Evolutionary conservation across 2,888 invertebrate genomes (phyloP).

Genomic region (Eustalomyia histrio): DNA sequence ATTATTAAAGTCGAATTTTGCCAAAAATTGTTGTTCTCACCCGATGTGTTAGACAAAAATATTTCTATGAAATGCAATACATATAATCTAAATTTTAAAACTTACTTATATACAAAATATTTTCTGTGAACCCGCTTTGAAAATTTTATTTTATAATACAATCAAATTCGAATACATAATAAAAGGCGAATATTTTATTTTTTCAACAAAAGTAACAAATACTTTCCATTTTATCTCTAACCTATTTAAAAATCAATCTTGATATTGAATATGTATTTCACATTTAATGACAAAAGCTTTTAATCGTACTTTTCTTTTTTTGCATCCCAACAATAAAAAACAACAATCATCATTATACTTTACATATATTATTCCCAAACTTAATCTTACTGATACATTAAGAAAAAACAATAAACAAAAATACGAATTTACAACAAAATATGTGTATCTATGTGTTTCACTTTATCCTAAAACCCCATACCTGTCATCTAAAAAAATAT

Average conservation of each 20-base stretch:
- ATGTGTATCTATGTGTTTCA: conserved; percentile 4
- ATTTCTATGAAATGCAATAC: too few relatives aligned
- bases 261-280: neutral
- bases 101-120: too few relatives aligned
- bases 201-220: too few relatives aligned
- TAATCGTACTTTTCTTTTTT: neutral
- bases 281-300: conserved; percentile 1
- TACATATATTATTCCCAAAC: neutral
- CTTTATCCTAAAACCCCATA: neutral
- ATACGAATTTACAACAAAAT: neutral
- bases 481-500: neutral
- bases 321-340: conserved; percentile 12
- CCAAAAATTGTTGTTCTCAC: too few relatives aligned
- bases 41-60: too few relatives aligned
- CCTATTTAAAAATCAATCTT: conserved; percentile 5
- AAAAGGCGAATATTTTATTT: too few relatives aligned
- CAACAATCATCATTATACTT: conserved; percentile 3
- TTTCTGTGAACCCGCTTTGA: too few relatives aligned
- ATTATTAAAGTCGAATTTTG: too few relatives aligned
- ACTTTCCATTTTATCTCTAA: neutral
- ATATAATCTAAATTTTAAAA: too few relatives aligned
- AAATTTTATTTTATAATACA: too few relatives aligned
- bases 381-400: neutral
- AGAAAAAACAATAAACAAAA: neutral
- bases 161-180: too few relatives aligned